phyloP scores from a whole-genome alignment of 2,113 vertebrate genomes.

The Seriola quinqueradiata region DNA sequence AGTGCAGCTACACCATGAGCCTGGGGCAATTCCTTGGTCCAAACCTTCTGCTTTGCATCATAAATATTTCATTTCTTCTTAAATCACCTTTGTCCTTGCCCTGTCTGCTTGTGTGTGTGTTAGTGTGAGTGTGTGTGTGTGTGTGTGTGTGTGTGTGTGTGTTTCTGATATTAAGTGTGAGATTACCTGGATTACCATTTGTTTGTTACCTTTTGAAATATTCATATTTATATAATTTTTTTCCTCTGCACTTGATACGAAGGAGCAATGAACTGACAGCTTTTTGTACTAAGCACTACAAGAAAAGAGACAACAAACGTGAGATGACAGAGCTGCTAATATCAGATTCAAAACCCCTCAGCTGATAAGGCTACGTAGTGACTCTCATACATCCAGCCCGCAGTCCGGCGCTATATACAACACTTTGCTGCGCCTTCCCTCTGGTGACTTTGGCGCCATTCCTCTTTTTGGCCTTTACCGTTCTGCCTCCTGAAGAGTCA shows the following conservation, averaged over 20 bases:
- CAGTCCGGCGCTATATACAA: accelerated
- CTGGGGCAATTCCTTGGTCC: constrained; percentile 8
- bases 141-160: not conserved
- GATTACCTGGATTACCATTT: not conserved
- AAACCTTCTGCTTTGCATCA: constrained; percentile 36
- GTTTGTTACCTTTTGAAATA: not conserved
- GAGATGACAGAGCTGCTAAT: constrained; percentile 18
- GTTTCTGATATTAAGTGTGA: not conserved
- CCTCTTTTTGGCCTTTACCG: constrained; percentile 19
- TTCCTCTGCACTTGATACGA: constrained; percentile 8
- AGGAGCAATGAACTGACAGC: not conserved
- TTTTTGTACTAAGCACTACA: not conserved
- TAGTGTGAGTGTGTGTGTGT: not conserved
- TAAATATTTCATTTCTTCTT: constrained; percentile 45
- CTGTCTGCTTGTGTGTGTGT: not conserved
- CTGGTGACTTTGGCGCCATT: not conserved
- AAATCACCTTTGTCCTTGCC: constrained; percentile 13
- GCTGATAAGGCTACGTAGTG: not conserved
- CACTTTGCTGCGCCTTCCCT: not conserved
- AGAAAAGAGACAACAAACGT: not conserved
- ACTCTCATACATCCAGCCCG: not conserved
- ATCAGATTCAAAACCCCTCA: not conserved
- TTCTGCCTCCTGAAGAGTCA: not conserved
- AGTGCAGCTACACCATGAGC: constrained; percentile 9
- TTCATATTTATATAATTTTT: constrained; percentile 20